Evolutionary conservation across 2,113 vertebrate species (phyloP).

Genomic region (Lagenorhynchus albirostris): DNA sequence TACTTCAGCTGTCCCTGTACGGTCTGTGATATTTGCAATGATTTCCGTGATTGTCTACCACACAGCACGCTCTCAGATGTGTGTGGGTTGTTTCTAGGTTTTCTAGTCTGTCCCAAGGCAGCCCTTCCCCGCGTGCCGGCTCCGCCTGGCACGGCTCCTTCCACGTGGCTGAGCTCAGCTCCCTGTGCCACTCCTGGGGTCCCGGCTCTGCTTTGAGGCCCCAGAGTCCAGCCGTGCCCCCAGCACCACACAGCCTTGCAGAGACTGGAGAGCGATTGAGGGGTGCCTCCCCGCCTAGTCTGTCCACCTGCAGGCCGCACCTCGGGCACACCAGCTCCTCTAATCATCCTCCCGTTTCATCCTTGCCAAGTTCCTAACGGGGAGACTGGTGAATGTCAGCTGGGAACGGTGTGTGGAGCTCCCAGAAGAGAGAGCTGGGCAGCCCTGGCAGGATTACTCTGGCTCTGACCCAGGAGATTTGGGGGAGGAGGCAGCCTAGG

Average conservation of each 20-base stretch:
- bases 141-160: neutral
- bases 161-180: neutral
- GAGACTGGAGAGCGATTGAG: neutral
- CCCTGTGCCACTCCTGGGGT: neutral
- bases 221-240: neutral
- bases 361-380: neutral
- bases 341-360: neutral
- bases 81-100: neutral
- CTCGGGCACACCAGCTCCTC: neutral
- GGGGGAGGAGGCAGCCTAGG: neutral
- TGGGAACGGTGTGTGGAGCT: neutral
- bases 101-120: neutral
- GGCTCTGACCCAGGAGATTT: slow-evolving; percentile 49
- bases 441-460: slow-evolving; percentile 24
- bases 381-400: neutral
- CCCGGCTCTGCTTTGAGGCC: neutral
- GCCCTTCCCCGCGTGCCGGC: neutral
- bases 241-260: neutral
- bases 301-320: neutral
- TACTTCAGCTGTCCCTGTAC: neutral
- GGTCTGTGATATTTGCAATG: neutral
- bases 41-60: neutral
- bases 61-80: neutral
- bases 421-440: neutral
- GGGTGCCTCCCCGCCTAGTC: neutral